Percentiles rank a stretch among this genome's conserved stretches.
Evolutionary conservation across 1,140 invertebrate species (phyloP).

Genomic region (Luehdorfia chinensis): DNA sequence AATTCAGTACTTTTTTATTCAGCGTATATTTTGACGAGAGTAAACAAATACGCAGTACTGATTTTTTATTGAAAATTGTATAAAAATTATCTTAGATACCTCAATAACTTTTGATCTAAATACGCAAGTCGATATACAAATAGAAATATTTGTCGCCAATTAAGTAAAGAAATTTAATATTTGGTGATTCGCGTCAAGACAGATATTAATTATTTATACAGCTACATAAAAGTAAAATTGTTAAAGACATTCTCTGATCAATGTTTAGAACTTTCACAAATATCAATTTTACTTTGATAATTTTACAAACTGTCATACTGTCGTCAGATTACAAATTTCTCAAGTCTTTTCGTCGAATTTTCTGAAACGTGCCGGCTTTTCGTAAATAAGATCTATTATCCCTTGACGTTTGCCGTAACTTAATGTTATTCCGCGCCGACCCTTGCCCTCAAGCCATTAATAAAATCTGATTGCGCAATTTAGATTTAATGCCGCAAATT

Average conservation of each 20-base stretch:
- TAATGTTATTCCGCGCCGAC: constrained; percentile 48
- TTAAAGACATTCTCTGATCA: not conserved
- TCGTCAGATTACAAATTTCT: constrained; percentile 14
- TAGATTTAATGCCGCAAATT: constrained; percentile 55
- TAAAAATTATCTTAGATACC: too few species aligned
- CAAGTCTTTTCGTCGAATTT: constrained; percentile 21
- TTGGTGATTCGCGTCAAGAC: too few species aligned
- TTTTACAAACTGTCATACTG: constrained; percentile 8
- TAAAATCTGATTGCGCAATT: constrained; percentile 58
- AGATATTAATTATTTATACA: too few species aligned
- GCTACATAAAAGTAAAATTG: not conserved
- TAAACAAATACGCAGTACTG: too few species aligned
- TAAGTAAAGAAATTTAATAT: too few species aligned
- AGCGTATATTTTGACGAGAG: too few species aligned
- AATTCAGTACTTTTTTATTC: too few species aligned
- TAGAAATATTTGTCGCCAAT: too few species aligned
- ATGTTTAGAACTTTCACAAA: constrained; percentile 1
- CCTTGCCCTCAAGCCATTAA: constrained; percentile 50
- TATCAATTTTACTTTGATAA: constrained; percentile 10
- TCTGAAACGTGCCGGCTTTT: constrained; percentile 38
- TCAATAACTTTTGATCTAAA: too few species aligned
- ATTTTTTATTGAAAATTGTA: too few species aligned
- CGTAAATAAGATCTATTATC: constrained; percentile 53
- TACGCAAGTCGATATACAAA: too few species aligned
- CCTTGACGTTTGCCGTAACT: constrained; percentile 43